These are phyloP conservation scores for human DNA, from an alignment of 2,113 vertebrate species.

Conservation along the genomic window DNA sequence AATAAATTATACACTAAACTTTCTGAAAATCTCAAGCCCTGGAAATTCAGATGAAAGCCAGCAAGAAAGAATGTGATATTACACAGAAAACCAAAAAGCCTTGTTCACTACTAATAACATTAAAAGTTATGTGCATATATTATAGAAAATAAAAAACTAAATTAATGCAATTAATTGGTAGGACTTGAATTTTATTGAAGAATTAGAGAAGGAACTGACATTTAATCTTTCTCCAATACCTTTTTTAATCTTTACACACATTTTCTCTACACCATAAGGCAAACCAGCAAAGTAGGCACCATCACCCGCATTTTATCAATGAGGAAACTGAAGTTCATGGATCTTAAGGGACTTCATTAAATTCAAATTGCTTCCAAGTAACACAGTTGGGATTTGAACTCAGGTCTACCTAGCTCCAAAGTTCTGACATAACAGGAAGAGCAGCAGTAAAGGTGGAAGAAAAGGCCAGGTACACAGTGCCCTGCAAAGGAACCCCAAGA, in stretches of 20 bases:
- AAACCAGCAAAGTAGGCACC: not conserved
- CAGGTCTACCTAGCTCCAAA: not conserved
- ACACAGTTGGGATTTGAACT: not conserved
- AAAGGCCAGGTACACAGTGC: not conserved
- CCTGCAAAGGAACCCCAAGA: not conserved
- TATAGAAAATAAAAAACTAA: not conserved
- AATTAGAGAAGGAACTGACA: not conserved
- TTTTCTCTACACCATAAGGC: not conserved
- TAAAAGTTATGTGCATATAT: not conserved
- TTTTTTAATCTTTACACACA: not conserved
- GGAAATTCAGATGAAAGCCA: slow-evolving; percentile 45
- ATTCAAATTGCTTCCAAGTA: not conserved
- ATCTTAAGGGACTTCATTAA: not conserved
- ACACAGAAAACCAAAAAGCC: slow-evolving; percentile 29
- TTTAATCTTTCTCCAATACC: not conserved
- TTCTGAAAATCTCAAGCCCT: slow-evolving; percentile 35
- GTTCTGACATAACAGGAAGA: not conserved
- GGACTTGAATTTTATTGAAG: not conserved
- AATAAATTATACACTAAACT: slow-evolving; percentile 59
- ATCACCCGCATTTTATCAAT: not conserved
- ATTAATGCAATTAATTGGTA: not conserved
- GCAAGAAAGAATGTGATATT: slow-evolving; percentile 27
- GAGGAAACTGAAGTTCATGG: not conserved
- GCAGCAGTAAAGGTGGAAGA: not conserved
- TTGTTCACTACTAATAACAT: not conserved